These are phyloP conservation scores for Nesidiocoris tenuis DNA, from an alignment of 2,888 invertebrate genomes.

Conservation along the genomic window DNA sequence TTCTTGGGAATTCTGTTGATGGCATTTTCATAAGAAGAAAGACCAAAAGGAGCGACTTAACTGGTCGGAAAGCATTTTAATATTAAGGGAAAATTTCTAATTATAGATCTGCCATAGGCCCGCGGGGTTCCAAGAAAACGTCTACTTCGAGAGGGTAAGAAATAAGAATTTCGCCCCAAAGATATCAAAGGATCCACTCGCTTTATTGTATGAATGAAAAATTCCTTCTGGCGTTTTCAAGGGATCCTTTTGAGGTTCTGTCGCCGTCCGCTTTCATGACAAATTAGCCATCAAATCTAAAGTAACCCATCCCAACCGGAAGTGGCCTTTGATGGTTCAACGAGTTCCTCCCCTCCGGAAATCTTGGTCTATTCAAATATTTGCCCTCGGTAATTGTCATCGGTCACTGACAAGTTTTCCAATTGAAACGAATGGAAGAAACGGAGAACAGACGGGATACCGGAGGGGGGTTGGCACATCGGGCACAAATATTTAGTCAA, in stretches of 20 bases:
- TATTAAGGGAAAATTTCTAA: slow-evolving; percentile 40
- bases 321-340: slow-evolving; percentile 21
- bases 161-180: slow-evolving; percentile 27
- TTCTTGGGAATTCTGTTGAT: slow-evolving; percentile 18
- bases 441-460: neutral
- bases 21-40: slow-evolving; percentile 19
- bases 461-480: neutral
- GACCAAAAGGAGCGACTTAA: slow-evolving; percentile 21
- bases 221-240: slow-evolving; percentile 40
- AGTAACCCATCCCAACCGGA: slow-evolving; percentile 29
- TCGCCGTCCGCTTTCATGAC: slow-evolving; percentile 34
- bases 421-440: slow-evolving; percentile 19
- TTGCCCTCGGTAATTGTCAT: slow-evolving; percentile 39
- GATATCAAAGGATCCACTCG: slow-evolving; percentile 35
- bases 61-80: slow-evolving; percentile 37
- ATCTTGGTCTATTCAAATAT: slow-evolving; percentile 33
- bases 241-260: slow-evolving; percentile 13
- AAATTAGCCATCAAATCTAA: slow-evolving; percentile 48
- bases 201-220: slow-evolving; percentile 44
- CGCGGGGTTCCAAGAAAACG: neutral
- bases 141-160: neutral
- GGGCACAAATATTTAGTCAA: slow-evolving; percentile 31
- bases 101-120: slow-evolving; percentile 8
- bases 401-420: slow-evolving; percentile 36
- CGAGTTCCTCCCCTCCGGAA: slow-evolving; percentile 1